phyloP scores from a whole-genome alignment of 2,113 vertebrate species.

The Silurus meridionalis region DNA sequence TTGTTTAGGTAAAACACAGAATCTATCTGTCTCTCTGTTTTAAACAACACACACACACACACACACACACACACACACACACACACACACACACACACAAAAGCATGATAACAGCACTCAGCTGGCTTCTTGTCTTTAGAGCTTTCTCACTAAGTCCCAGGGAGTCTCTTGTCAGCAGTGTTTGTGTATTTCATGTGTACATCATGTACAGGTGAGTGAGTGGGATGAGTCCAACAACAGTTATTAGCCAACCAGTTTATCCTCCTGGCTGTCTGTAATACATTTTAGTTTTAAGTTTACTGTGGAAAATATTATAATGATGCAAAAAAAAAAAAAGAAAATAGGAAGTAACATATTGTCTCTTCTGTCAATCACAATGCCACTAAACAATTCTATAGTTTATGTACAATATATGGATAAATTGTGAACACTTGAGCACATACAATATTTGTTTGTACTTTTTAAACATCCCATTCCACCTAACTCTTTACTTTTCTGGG shows the following conservation, averaged over 20 bases:
- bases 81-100: slow-evolving; percentile 10
- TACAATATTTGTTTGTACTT: too few relatives aligned
- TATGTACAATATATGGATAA: too few relatives aligned
- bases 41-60: not conserved
- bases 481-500: too few relatives aligned
- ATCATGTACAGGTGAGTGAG: not conserved
- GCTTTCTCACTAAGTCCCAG: slow-evolving; percentile 7
- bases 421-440: too few relatives aligned
- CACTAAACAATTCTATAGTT: not conserved
- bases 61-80: not conserved
- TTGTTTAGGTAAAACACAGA: slow-evolving; percentile 27
- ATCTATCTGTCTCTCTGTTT: slow-evolving; percentile 11
- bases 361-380: not conserved
- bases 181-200: not conserved
- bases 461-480: too few relatives aligned
- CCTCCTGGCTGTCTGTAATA: not conserved
- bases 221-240: not conserved
- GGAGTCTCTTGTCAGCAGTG: not conserved
- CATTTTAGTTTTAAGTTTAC: too few relatives aligned
- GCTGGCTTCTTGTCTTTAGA: slow-evolving; percentile 10
- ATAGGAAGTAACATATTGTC: too few relatives aligned
- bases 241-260: not conserved
- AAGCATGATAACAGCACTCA: not conserved
- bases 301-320: too few relatives aligned
- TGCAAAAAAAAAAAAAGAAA: too few relatives aligned